A percentile compares a stretch with the other conserved stretches of the same genome.
Evolutionary conservation across 2,797 vertebrate genomes (phyloP).

Genomic region (Falco biarmicus): DNA sequence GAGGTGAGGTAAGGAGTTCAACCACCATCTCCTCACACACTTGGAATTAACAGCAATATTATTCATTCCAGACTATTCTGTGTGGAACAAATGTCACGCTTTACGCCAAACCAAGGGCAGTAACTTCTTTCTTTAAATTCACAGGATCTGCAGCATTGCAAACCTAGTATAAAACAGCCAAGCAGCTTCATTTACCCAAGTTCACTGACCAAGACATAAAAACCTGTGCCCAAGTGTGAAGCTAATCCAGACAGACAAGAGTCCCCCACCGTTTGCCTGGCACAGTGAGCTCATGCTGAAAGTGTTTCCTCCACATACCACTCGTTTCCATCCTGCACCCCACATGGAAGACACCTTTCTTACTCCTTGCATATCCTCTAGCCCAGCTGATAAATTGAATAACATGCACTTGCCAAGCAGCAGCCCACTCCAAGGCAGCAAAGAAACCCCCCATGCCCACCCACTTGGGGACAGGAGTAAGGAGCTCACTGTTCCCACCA

Average conservation of each 20-base stretch:
- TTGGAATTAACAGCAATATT: background rate
- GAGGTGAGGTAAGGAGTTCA: background rate
- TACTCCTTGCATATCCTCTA: background rate
- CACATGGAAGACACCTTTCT: rapidly evolving
- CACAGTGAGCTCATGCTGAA: background rate
- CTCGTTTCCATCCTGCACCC: background rate
- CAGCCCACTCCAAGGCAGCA: background rate
- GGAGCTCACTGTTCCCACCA: background rate
- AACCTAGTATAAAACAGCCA: background rate
- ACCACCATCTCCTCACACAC: background rate
- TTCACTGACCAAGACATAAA: background rate
- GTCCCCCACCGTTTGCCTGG: background rate
- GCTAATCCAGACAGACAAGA: background rate
- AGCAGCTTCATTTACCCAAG: background rate
- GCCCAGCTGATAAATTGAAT: background rate
- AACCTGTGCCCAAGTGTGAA: background rate
- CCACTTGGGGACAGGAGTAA: background rate
- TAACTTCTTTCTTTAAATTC: background rate
- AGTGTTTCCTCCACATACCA: background rate
- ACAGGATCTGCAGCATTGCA: background rate
- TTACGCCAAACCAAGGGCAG: background rate
- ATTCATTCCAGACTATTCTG: background rate
- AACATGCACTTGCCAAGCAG: background rate
- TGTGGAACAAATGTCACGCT: background rate
- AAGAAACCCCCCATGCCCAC: background rate